These are phyloP conservation scores for Pituophis catenifer DNA, from an alignment of 2,113 vertebrate genomes.

Conservation along the genomic window DNA sequence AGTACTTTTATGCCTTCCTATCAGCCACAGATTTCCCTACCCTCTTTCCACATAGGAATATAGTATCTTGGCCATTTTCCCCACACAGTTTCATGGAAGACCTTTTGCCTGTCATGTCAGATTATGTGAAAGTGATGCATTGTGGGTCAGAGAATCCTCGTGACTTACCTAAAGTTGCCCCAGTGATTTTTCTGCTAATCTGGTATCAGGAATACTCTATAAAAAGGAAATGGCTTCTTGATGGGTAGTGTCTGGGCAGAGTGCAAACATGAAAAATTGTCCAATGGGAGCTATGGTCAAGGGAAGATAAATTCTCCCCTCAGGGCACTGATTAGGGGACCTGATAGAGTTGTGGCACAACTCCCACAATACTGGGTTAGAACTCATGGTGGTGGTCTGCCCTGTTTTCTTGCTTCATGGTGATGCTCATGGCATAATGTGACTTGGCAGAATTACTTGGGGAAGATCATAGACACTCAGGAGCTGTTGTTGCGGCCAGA, in stretches of 20 bases:
- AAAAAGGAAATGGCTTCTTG: background rate
- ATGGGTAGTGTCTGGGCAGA: background rate
- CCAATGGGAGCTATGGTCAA: background rate
- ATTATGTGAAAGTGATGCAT: background rate
- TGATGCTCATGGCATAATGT: fast-evolving
- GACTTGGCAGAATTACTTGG: conserved; percentile 84
- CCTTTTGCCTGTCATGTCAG: background rate
- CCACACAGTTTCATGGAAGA: background rate
- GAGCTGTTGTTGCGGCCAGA: conserved; percentile 86
- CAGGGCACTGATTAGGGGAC: background rate
- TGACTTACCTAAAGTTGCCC: background rate
- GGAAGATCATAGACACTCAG: conserved; percentile 86
- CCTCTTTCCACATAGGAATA: background rate
- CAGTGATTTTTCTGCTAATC: background rate
- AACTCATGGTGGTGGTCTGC: background rate
- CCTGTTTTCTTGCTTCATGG: background rate
- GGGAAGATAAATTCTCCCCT: background rate
- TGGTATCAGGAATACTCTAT: background rate
- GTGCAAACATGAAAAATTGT: background rate
- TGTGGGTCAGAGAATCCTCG: background rate
- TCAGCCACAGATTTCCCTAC: background rate
- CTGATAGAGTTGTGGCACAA: background rate
- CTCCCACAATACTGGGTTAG: background rate
- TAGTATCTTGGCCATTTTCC: background rate
- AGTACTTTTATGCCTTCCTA: background rate